Conservation (phyloP, 23 tunicate species). For the Botrylloides violaceus region DNA sequence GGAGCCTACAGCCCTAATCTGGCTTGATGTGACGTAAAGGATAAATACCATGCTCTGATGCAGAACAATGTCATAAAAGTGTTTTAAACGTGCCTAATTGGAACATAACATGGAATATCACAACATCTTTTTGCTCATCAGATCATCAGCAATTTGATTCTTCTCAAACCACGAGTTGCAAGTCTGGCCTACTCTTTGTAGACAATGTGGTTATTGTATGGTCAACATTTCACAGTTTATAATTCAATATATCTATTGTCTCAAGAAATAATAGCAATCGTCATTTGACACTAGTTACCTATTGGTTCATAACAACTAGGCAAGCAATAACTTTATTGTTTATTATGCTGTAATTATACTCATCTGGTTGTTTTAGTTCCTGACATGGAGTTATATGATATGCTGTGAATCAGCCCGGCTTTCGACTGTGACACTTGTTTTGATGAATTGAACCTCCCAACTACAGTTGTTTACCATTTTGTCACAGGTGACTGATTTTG, state of each 20-base stretch:
- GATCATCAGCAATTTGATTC: too few species aligned
- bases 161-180: too few species aligned
- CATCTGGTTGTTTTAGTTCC: slow-evolving; percentile 1
- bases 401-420: slow-evolving; percentile 21
- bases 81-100: too few species aligned
- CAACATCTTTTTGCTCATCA: too few species aligned
- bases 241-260: neutral
- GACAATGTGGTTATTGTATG: neutral
- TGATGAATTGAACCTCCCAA: neutral
- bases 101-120: too few species aligned
- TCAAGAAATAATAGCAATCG: neutral
- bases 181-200: too few species aligned
- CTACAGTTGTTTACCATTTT: neutral
- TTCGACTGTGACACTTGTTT: too few species aligned
- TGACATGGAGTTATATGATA: neutral
- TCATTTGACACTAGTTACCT: neutral
- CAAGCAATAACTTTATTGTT: neutral
- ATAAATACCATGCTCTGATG: too few species aligned
- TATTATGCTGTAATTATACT: slow-evolving; percentile 5
- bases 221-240: neutral
- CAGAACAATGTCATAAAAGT: too few species aligned
- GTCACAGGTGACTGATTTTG: slow-evolving; percentile 82
- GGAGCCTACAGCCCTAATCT: too few species aligned
- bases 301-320: slow-evolving; percentile 7
- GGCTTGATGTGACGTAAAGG: too few species aligned